A percentile compares a stretch with the other conserved stretches of the same genome.
Conservation (phyloP, 2,888 invertebrate genomes). For the Acleris literana region DNA sequence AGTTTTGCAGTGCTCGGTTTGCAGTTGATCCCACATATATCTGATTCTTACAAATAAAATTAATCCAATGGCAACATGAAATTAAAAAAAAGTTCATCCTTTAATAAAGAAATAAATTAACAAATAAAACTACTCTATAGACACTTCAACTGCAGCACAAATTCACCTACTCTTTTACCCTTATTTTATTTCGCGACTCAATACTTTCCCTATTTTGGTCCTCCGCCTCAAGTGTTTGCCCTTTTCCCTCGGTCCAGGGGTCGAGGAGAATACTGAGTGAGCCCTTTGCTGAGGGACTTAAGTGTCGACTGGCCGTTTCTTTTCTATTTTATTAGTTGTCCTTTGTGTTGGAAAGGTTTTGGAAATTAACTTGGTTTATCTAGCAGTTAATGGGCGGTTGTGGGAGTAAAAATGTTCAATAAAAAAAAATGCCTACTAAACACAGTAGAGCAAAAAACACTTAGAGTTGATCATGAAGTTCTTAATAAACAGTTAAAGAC, state of each 20-base stretch:
- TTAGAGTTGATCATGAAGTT: too few relatives aligned
- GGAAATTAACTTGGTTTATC: slow-evolving; percentile 53
- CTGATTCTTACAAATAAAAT: too few relatives aligned
- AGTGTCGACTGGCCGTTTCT: slow-evolving; percentile 74
- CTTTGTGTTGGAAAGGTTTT: slow-evolving; percentile 54
- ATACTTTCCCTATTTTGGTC: slow-evolving; percentile 79
- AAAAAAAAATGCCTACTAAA: too few relatives aligned
- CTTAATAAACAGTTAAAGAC: too few relatives aligned
- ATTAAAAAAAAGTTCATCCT: too few relatives aligned
- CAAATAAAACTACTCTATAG: slow-evolving; percentile 8
- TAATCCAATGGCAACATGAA: too few relatives aligned
- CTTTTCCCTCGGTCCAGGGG: slow-evolving; percentile 70
- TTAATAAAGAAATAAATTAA: too few relatives aligned
- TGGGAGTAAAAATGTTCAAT: too few relatives aligned
- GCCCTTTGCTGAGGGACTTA: slow-evolving; percentile 59
- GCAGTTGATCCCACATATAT: too few relatives aligned
- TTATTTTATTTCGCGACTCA: slow-evolving; percentile 82
- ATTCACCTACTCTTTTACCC: slow-evolving; percentile 64
- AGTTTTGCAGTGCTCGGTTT: too few relatives aligned
- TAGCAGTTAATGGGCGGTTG: background rate
- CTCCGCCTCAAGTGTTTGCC: slow-evolving; percentile 72
- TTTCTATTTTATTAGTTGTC: slow-evolving; percentile 79
- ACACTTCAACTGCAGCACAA: slow-evolving; percentile 36
- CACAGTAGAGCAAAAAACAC: too few relatives aligned
- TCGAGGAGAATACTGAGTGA: slow-evolving; percentile 76